A percentile compares a stretch with the other conserved stretches of the same genome.
phyloP scores from a whole-genome alignment of 1,140 invertebrate genomes.

The Polypedilum vanderplanki region DNA sequence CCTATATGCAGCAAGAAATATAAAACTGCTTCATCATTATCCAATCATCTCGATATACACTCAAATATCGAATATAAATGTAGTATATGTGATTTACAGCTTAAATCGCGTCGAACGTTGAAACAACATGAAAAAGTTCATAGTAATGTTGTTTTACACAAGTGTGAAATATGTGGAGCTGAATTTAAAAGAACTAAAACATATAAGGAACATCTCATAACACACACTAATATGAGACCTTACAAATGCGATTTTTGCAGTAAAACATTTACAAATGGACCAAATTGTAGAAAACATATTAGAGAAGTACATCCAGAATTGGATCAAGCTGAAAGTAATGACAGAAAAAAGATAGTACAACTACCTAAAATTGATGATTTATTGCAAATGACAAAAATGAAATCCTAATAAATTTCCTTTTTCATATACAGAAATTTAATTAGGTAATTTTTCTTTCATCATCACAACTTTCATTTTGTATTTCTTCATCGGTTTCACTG shows the following conservation, averaged over 20 bases:
- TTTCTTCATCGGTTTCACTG: too few relatives aligned
- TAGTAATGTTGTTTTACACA: neutral
- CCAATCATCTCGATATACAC: neutral
- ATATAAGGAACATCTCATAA: constrained; percentile 34
- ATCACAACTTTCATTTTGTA: too few relatives aligned
- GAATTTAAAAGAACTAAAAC: constrained; percentile 30
- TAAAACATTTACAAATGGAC: constrained; percentile 34
- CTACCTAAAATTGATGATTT: neutral
- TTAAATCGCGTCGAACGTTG: neutral
- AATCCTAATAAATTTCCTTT: neutral
- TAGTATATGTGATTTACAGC: neutral
- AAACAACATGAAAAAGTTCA: neutral
- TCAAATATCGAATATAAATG: neutral
- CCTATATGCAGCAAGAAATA: neutral
- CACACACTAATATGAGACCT: constrained; percentile 34
- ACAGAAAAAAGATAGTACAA: neutral
- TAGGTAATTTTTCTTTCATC: too few relatives aligned
- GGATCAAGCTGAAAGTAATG: neutral
- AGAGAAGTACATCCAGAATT: constrained; percentile 38
- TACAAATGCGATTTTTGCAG: constrained; percentile 35
- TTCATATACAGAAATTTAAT: neutral
- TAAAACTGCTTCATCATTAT: neutral
- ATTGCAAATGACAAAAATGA: neutral
- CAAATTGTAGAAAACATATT: constrained; percentile 35
- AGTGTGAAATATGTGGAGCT: neutral